phyloP scores from a whole-genome alignment of 2,113 vertebrate species.

The Seriola quinqueradiata region DNA sequence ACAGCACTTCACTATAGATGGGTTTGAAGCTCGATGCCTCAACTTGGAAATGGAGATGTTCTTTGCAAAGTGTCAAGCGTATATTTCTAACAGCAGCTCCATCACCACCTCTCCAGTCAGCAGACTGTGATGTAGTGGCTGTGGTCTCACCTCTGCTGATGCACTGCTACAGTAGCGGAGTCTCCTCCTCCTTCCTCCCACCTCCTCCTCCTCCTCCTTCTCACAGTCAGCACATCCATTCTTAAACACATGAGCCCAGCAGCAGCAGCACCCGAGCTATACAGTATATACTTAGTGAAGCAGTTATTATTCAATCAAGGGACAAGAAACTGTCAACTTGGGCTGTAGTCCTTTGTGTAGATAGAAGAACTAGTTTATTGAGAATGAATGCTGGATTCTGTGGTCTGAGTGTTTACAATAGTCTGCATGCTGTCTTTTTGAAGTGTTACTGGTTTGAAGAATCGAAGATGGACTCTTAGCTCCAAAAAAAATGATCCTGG shows the following conservation, averaged over 20 bases:
- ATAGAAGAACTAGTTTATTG: not conserved
- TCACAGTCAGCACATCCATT: slow-evolving; percentile 75
- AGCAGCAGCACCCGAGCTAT: slow-evolving; percentile 60
- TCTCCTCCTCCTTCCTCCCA: slow-evolving; percentile 33
- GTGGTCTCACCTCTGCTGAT: slow-evolving; percentile 75
- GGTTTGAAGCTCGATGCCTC: not conserved
- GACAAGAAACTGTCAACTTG: not conserved
- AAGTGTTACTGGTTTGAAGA: not conserved
- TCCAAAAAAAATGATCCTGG: not conserved
- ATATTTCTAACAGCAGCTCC: slow-evolving; percentile 19
- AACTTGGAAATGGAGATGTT: not conserved
- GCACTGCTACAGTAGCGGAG: slow-evolving; percentile 74
- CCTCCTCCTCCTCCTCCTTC: slow-evolving; percentile 30
- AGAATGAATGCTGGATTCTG: not conserved
- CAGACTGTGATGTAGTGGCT: slow-evolving; percentile 65
- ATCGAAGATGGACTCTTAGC: not conserved
- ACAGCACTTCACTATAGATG: slow-evolving; percentile 3
- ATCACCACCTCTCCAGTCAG: slow-evolving; percentile 33
- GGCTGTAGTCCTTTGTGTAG: not conserved
- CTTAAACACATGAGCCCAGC: slow-evolving; percentile 68
- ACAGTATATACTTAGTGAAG: slow-evolving; percentile 35
- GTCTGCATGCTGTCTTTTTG: not conserved
- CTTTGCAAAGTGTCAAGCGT: slow-evolving; percentile 16
- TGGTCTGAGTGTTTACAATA: not conserved
- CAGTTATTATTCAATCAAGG: not conserved